Evolutionary conservation across 2,888 invertebrate genomes (phyloP), one percentile per base, ranked within the genome.

Genomic region (Craniophora ligustri): DNA sequence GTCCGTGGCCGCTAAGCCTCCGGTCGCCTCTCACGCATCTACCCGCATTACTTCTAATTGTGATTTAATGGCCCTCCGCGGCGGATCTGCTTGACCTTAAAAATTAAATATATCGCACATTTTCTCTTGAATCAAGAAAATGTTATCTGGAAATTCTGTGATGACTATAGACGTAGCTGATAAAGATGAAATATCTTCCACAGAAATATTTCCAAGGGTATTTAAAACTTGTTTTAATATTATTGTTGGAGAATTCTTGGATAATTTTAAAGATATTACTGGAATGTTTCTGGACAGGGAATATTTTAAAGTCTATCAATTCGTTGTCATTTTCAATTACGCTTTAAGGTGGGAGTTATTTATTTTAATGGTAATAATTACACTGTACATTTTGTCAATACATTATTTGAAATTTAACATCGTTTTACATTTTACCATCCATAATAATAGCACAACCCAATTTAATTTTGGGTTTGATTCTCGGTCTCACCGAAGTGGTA

Each of bases 31-130:
- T 85, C 91, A 89, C 91, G 90, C 91, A 90, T 87, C 83, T 68
- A 79, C 89, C 90, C 91, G 91, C 89, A 92, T 92, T 92, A 92
- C 86, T 81, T 85, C 90, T 92, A 92, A 92, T 92, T 92, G 92
- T 89, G 91, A 92, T 92, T 91, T 92, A 92, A 92, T 91, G 91
- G 89, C 84, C 79, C 79, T 82, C 77, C 83, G 82, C 84, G 79
- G 78, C 78, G 85, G 86, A 86, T 85, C 84, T 85, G 78, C 84
- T 89, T 86, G 84, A 84, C 87, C 83, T 84, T 84, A 84, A 87
- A 87, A 84, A 86, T 82, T 86, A 84, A 82, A 86, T 86, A 84
- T 81, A 78, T 78, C 55, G 65, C 75, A 62, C 71, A 71, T 79
- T 78, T 73, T 72, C 67, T 45, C 58, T 47, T 53, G 36, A 74